These are phyloP conservation scores for Serinus canaria DNA, from an alignment of 2,113 vertebrate genomes.

Conservation along the genomic window DNA sequence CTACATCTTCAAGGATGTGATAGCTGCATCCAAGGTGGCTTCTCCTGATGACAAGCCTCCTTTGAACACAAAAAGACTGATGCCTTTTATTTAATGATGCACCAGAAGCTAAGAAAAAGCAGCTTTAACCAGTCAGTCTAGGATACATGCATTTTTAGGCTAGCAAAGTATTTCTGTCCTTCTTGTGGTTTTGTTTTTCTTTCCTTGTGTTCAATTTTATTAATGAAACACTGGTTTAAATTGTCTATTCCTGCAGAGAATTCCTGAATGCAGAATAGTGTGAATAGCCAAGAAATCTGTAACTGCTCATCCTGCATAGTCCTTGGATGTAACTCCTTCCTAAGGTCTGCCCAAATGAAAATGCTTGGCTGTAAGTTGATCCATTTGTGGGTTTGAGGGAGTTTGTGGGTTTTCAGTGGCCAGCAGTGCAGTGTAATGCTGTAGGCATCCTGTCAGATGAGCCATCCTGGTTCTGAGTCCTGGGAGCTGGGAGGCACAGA, in stretches of 20 bases:
- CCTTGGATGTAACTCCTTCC: background rate
- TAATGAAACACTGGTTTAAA: background rate
- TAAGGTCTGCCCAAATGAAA: background rate
- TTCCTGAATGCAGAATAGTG: background rate
- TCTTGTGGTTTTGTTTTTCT: background rate
- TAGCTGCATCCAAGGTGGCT: background rate
- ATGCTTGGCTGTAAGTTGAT: background rate
- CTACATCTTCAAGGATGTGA: background rate
- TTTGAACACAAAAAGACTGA: background rate
- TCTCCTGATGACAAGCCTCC: background rate
- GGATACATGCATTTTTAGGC: background rate
- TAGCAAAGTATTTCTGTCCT: background rate
- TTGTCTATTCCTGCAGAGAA: background rate
- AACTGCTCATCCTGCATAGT: background rate
- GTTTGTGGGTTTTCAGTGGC: background rate
- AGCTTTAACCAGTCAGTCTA: background rate
- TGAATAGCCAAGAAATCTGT: background rate
- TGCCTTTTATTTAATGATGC: background rate
- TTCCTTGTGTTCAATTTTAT: background rate
- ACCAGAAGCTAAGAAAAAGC: background rate
- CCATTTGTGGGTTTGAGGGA: background rate
- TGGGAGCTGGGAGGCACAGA: background rate
- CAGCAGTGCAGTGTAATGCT: background rate
- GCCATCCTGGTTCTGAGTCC: background rate
- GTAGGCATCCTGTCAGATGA: background rate